These are phyloP conservation scores for Protobothrops mucrosquamatus DNA, from an alignment of 2,113 vertebrate genomes.

Conservation along the genomic window DNA sequence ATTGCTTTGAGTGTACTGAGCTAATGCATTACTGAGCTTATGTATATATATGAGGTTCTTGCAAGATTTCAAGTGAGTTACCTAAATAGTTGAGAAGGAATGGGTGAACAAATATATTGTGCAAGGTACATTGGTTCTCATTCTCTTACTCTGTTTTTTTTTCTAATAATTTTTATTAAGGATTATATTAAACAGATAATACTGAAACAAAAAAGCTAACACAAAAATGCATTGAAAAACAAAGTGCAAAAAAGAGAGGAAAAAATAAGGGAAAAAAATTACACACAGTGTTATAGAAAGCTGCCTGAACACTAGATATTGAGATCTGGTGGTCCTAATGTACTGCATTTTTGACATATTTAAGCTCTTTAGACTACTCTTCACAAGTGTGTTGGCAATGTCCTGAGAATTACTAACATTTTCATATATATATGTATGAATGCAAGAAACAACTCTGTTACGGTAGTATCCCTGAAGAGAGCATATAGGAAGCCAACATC, in stretches of 20 bases:
- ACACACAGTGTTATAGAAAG: neutral
- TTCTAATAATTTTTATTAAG: too few species aligned
- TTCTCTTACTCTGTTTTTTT: neutral
- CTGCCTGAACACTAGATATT: neutral
- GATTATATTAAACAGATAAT: neutral
- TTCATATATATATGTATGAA: neutral
- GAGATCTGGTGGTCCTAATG: neutral
- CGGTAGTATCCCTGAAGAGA: neutral
- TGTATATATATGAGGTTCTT: neutral
- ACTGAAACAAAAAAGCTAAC: neutral
- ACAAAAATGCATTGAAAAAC: neutral
- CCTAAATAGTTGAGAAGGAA: neutral
- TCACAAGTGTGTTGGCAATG: neutral
- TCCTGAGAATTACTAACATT: neutral
- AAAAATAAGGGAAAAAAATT: neutral
- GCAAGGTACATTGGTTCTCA: neutral
- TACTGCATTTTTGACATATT: neutral
- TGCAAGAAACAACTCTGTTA: neutral
- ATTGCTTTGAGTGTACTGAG: too few species aligned
- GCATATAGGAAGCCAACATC: neutral
- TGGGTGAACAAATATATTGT: neutral
- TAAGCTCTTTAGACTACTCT: neutral
- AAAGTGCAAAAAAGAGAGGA: neutral
- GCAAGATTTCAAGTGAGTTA: neutral
- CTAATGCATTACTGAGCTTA: neutral